phyloP scores from a whole-genome alignment of 2,797 vertebrate species.

The Thalassophryne amazonica region DNA sequence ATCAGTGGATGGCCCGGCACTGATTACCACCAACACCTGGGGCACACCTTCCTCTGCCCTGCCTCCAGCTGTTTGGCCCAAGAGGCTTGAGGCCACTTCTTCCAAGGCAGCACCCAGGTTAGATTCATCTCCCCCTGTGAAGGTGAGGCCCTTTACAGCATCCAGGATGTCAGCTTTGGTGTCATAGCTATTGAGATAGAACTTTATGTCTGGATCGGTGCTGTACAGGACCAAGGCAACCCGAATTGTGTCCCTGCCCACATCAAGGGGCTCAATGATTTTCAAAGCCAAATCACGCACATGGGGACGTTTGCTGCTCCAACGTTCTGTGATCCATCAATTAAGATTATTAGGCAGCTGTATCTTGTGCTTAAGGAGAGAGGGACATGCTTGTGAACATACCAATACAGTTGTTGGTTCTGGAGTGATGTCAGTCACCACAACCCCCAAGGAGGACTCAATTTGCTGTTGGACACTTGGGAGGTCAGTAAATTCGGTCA shows the following conservation, averaged over 20 bases:
- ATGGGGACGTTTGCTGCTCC: slow-evolving; percentile 90
- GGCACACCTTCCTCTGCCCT: slow-evolving; percentile 89
- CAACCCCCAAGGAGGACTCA: too few species aligned
- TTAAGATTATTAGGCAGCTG: slow-evolving; percentile 98
- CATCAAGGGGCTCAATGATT: slow-evolving; percentile 89
- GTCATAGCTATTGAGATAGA: slow-evolving; percentile 87
- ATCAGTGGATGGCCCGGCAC: slow-evolving; percentile 88
- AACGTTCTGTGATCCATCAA: slow-evolving; percentile 98
- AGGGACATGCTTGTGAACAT: too few species aligned
- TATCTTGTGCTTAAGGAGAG: slow-evolving; percentile 85
- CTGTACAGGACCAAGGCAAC: slow-evolving; percentile 91
- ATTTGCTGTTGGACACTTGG: too few species aligned
- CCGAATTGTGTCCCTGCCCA: slow-evolving; percentile 86
- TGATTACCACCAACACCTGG: slow-evolving; percentile 90
- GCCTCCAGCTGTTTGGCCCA: slow-evolving; percentile 85
- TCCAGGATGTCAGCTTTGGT: slow-evolving; percentile 84
- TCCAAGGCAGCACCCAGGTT: slow-evolving; percentile 91
- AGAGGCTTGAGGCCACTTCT: slow-evolving; percentile 85
- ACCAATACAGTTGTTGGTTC: too few species aligned
- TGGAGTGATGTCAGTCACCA: too few species aligned
- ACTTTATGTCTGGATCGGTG: slow-evolving; percentile 81
- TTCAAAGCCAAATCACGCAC: slow-evolving; percentile 90
- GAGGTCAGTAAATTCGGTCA: too few species aligned
- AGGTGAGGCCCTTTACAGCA: slow-evolving; percentile 84
- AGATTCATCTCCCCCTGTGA: slow-evolving; percentile 82